Evolutionary conservation across 2,888 invertebrate species (phyloP).

Genomic region (Standfussiana lucernea): DNA sequence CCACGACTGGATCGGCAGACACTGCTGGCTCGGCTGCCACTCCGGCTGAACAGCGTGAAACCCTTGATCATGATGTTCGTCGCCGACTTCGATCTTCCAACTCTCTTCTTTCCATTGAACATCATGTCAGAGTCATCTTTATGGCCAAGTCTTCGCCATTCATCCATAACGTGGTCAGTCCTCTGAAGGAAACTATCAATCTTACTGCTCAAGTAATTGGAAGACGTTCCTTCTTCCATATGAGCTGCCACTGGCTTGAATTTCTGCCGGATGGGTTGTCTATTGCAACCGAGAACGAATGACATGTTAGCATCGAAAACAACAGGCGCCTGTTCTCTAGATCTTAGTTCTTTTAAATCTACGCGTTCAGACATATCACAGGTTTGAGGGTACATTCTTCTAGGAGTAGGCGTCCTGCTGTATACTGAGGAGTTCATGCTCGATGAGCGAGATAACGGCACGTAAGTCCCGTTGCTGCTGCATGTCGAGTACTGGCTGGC

Average conservation of each 20-base stretch:
- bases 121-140: conserved; percentile 88
- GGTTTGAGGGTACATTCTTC: conserved; percentile 93
- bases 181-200: conserved; percentile 95
- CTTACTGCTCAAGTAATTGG: conserved; percentile 93
- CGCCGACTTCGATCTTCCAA: conserved; percentile 93
- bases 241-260: conserved; percentile 94
- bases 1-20: conserved; percentile 88
- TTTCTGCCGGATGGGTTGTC: conserved; percentile 92
- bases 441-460: conserved; percentile 85
- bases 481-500: conserved; percentile 88
- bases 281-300: conserved; percentile 94
- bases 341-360: conserved; percentile 91
- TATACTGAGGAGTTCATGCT: conserved; percentile 84
- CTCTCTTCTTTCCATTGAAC: conserved; percentile 80
- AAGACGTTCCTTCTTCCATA: conserved; percentile 94
- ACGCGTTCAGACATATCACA: conserved; percentile 86
- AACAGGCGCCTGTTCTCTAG: conserved; percentile 94
- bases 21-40: conserved; percentile 90
- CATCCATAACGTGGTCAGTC: conserved; percentile 97
- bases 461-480: conserved; percentile 86
- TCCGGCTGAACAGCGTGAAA: conserved; percentile 92
- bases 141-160: conserved; percentile 94
- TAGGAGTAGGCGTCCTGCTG: conserved; percentile 90
- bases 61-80: conserved; percentile 96
- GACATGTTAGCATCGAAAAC: conserved; percentile 95